These are phyloP conservation scores for Peromyscus nudipes DNA, from an alignment of 2,797 vertebrate species.

Conservation along the genomic window DNA sequence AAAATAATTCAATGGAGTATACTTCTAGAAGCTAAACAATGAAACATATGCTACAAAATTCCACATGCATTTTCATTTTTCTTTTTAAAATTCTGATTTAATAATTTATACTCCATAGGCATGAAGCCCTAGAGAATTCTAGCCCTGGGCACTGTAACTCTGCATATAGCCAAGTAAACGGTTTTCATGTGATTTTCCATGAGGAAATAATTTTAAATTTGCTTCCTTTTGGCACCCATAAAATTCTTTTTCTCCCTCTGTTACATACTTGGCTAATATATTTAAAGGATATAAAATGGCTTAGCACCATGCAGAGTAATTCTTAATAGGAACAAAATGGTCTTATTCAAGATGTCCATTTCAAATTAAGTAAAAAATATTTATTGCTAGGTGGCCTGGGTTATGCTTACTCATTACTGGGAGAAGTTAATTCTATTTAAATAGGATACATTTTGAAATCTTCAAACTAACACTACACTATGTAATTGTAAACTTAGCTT, in stretches of 20 bases:
- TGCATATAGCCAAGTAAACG: constrained; percentile 43
- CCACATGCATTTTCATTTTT: constrained; percentile 63
- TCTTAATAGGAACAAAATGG: constrained; percentile 16
- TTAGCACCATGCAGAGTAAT: neutral
- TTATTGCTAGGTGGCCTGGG: neutral
- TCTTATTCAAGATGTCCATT: neutral
- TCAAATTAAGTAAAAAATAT: constrained; percentile 54
- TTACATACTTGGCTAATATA: neutral
- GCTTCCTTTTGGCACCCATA: constrained; percentile 38
- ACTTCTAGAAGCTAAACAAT: constrained; percentile 53
- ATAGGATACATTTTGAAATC: neutral
- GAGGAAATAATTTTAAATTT: constrained; percentile 69
- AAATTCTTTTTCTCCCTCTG: neutral
- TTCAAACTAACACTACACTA: neutral
- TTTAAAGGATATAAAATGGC: constrained; percentile 52
- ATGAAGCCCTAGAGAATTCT: constrained; percentile 23
- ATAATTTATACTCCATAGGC: constrained; percentile 59
- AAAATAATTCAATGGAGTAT: constrained; percentile 40
- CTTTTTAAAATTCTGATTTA: constrained; percentile 66
- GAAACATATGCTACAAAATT: constrained; percentile 48
- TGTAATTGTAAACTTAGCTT: constrained; percentile 16
- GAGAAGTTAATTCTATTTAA: constrained; percentile 35
- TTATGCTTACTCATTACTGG: neutral
- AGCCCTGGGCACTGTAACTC: constrained; percentile 29
- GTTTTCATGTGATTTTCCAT: constrained; percentile 65